Evolutionary conservation across 1,140 invertebrate genomes (phyloP).

Genomic region (Drosophila tsacasi): DNA sequence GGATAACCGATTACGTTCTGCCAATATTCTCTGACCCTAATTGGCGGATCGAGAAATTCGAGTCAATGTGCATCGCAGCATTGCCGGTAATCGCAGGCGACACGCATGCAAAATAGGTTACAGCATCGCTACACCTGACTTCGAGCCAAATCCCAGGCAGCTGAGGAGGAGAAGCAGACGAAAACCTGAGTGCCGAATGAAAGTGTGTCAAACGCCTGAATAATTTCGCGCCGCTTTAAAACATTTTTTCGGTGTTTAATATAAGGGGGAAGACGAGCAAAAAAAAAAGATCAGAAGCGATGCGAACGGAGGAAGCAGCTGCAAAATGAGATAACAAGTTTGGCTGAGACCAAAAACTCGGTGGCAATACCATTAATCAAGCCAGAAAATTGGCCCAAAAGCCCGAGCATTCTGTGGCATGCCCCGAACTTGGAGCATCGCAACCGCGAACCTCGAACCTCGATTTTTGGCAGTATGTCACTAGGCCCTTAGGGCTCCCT

Average conservation of each 20-base stretch:
- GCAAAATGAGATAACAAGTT: conserved; percentile 76
- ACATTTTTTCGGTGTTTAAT: conserved; percentile 54
- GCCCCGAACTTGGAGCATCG: conserved; percentile 9
- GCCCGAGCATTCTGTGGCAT: conserved; percentile 40
- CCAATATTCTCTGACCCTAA: conserved; percentile 68
- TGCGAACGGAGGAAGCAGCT: conserved; percentile 35
- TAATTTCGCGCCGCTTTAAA: conserved; percentile 67
- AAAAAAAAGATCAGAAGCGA: conserved; percentile 11
- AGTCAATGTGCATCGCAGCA: conserved; percentile 45
- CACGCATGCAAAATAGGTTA: conserved; percentile 80
- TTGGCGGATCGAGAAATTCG: conserved; percentile 59
- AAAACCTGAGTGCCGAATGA: conserved; percentile 47
- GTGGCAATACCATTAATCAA: conserved; percentile 55
- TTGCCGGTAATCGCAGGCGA: conserved; percentile 58
- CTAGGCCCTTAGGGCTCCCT: conserved; percentile 40
- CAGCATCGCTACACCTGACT: conserved; percentile 64
- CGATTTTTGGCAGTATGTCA: conserved; percentile 44
- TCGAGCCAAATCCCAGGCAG: background rate
- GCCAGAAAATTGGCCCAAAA: conserved; percentile 48
- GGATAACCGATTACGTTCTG: conserved; percentile 11
- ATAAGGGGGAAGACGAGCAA: conserved; percentile 19
- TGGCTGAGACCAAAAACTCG: conserved; percentile 23
- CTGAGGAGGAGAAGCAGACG: background rate
- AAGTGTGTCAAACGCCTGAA: conserved; percentile 83
- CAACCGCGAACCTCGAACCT: background rate